Percentiles rank a stretch among this genome's conserved stretches.
Conservation (phyloP, 2,113 vertebrate genomes). For the Hippocampus mohnikei region DNA sequence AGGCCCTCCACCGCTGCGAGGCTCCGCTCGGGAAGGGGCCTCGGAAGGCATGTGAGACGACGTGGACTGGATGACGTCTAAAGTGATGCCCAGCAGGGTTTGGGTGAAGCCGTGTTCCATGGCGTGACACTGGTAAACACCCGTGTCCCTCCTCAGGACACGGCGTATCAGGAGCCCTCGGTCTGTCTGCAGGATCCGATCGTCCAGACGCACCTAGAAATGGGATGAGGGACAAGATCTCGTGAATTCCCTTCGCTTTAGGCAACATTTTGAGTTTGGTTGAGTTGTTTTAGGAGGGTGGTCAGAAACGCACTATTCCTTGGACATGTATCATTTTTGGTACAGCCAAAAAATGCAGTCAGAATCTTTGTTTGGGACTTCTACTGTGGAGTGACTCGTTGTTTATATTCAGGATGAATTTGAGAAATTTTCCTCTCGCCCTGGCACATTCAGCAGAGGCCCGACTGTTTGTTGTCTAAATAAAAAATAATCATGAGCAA, state of each 20-base stretch:
- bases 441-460: no score
- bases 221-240: background rate
- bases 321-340: no score
- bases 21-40: slow-evolving; percentile 52
- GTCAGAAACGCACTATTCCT: no score
- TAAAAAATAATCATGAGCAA: no score
- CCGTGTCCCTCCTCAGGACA: slow-evolving; percentile 76
- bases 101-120: slow-evolving; percentile 92
- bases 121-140: slow-evolving; percentile 84
- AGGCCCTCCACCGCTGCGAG: slow-evolving; percentile 43
- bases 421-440: no score
- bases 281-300: no score
- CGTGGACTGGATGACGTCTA: slow-evolving; percentile 79
- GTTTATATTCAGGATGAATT: no score
- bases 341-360: no score
- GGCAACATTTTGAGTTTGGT: no score
- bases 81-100: slow-evolving; percentile 79
- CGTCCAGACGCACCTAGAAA: slow-evolving; percentile 78
- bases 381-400: no score
- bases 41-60: slow-evolving; percentile 54
- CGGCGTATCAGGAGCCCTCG: slow-evolving; percentile 84
- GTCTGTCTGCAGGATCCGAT: slow-evolving; percentile 76
- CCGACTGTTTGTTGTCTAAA: no score
- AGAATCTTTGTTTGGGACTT: no score
- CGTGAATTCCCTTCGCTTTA: background rate